Evolutionary conservation across 2,113 vertebrate genomes (phyloP), one percentile per base, ranked within the genome.

Genomic region (Bostrychus sinensis): DNA sequence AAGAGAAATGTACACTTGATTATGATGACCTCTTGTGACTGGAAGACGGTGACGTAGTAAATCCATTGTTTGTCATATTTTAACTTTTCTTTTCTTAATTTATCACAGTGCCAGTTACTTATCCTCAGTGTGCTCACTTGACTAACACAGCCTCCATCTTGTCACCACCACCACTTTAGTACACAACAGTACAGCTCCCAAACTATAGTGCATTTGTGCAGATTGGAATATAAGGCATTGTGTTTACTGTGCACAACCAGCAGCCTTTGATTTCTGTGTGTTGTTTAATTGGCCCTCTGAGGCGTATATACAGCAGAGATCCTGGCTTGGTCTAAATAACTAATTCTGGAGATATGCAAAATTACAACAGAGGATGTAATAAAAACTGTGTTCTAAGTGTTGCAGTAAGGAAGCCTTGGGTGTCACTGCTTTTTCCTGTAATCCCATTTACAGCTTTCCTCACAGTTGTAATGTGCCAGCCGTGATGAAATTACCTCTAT

Each of bases 211-310:
- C 56, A 45, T 63, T 69, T 64, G 70, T 75, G 72, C 55, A 57
- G 23, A 62, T 56, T 54, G 43, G 56, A 37, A 42, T 28, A 17
- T 57, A 32, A 72, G 69, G 43, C 65, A 70, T 56, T 64, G 54
- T 46, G 53, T 62, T 32, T 55, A 60, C 34, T 37, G 59, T 11
- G 32, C 48, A 57, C 37, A 32, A 65, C 60, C 42, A 75, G 69
- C 54, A 22, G 30, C 32, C 32, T 80, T 75, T 78, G 41, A 65
- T 70, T 74, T 55, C 61, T 17, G 23, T 30, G 26, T 28, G 48
- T 37, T 36, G 30, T 48, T 72, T 67, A 77, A 78, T 71, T 82
- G 70, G 67, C 66, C 72, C 79, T 79, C 50, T 41, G 50, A 61
- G 71, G 50, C 38, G 2, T 17, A 0, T 17, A 0, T 25, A 19